Conservation (phyloP, 1,140 invertebrate species). For the Sipha flava region DNA sequence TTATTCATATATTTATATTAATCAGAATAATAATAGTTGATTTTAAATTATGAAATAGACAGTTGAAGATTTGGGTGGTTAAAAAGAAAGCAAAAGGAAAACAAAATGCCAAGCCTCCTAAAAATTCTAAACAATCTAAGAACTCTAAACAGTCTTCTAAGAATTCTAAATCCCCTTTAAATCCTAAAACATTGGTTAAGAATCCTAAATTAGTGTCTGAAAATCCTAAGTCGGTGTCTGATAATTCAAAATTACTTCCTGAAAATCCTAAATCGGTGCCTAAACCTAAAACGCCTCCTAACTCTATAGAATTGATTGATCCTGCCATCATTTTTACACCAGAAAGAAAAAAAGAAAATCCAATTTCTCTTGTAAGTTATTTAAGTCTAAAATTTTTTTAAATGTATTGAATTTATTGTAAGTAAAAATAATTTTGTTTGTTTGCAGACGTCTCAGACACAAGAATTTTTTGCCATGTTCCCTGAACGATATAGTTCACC, state of each 20-base stretch:
- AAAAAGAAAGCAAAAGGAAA: neutral
- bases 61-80: conserved; percentile 19
- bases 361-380: neutral
- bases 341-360: neutral
- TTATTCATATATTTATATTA: neutral
- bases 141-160: neutral
- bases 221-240: neutral
- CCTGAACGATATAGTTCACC: conserved; percentile 22
- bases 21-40: neutral
- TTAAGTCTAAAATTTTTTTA: neutral
- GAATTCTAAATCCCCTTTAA: neutral
- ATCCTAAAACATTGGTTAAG: too few species aligned
- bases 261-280: neutral
- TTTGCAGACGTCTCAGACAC: conserved; percentile 16
- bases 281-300: neutral
- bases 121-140: neutral
- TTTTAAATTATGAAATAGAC: neutral
- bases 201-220: neutral
- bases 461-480: conserved; percentile 20
- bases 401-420: neutral
- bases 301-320: neutral
- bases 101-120: neutral
- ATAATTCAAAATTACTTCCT: neutral
- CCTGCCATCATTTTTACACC: neutral
- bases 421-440: neutral